Base-by-base conservation (phyloP, 2,888 invertebrate genomes). In the Lucinisca nassula region DNA sequence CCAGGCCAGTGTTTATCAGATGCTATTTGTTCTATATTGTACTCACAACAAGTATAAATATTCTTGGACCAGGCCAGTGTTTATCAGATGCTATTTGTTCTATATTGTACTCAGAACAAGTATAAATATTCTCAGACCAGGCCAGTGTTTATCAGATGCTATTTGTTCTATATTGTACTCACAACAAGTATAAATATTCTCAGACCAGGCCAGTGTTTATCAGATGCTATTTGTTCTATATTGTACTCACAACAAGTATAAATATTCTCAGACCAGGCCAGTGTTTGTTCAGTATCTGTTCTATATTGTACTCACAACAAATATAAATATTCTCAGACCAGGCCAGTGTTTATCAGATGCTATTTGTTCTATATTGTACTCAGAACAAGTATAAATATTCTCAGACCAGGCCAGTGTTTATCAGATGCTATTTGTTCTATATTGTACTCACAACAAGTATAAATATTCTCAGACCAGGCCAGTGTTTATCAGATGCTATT, bases 221-320 rank as follows among this genome's bases (percentile, higher is more conserved):
- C 97, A 12, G 98, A 97, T 14, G 97, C 98, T 82, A 99, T 97
- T 96, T 94, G 96, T 70, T 84, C 83, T n/a, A n/a, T 24, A 21
- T 21, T 14, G n/a, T 14, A 92, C 97, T 95, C 95, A 98, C 98
- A 75, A 99, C 99, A 85, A 99, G 97, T 92, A 99, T 98, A 0
- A 99, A 96, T 40, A 98, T 97, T 95, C 98, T 97, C 97, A 99
- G 98, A 95, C 98, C 97, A 1, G 98, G 98, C 99, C 99, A 99
- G 96, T 98, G 98, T 21, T 96, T 95, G 0, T 97, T n/a, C n/a
- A n/a, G n/a, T n/a, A n/a, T n/a, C n/a, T n/a, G n/a, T n/a, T n/a
- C n/a, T n/a, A n/a, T 24, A 21, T 21, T 14, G n/a, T 14, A 92
- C 97, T 95, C 95, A 98, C 98, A 75, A 99, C 99, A 85, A 99